Evolutionary conservation across 2,888 invertebrate species (phyloP).

Genomic region (Cabera pusaria): DNA sequence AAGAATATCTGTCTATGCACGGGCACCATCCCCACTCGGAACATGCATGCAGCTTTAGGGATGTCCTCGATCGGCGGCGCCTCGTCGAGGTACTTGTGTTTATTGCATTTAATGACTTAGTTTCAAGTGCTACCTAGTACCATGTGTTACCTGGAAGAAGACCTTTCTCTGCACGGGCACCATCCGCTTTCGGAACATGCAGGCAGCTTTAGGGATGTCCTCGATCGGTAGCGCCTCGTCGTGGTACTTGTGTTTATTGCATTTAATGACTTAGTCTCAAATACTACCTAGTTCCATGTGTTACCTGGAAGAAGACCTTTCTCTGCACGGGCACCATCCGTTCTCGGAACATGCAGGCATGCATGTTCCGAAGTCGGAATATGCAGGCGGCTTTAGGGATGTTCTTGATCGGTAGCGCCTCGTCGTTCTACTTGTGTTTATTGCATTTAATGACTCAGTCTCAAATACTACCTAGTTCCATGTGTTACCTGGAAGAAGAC

Average conservation of each 20-base stretch:
- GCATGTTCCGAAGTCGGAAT: too few relatives aligned
- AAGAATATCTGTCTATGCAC: constrained; percentile 94
- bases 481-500: constrained; percentile 96
- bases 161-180: constrained; percentile 93
- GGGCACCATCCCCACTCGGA: constrained; percentile 88
- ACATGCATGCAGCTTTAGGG: constrained; percentile 60
- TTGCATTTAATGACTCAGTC: too few relatives aligned
- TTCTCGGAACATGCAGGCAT: constrained; percentile 78
- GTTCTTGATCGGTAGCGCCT: constrained; percentile 40
- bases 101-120: too few relatives aligned
- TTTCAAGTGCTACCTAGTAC: too few relatives aligned
- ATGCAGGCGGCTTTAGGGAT: too few relatives aligned
- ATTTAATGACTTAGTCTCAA: too few relatives aligned
- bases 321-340: constrained; percentile 90
- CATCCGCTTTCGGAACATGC: constrained; percentile 84
- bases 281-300: too few relatives aligned
- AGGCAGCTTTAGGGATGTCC: constrained; percentile 56
- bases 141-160: constrained; percentile 95
- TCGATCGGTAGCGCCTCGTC: constrained; percentile 36
- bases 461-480: too few relatives aligned
- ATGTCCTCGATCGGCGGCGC: too few relatives aligned
- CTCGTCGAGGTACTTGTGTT: too few relatives aligned
- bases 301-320: constrained; percentile 96
- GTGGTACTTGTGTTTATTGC: constrained; percentile 34
- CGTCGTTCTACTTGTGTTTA: constrained; percentile 33